phyloP scores from a whole-genome alignment of 2,888 invertebrate species.

The Oscheius onirici region DNA sequence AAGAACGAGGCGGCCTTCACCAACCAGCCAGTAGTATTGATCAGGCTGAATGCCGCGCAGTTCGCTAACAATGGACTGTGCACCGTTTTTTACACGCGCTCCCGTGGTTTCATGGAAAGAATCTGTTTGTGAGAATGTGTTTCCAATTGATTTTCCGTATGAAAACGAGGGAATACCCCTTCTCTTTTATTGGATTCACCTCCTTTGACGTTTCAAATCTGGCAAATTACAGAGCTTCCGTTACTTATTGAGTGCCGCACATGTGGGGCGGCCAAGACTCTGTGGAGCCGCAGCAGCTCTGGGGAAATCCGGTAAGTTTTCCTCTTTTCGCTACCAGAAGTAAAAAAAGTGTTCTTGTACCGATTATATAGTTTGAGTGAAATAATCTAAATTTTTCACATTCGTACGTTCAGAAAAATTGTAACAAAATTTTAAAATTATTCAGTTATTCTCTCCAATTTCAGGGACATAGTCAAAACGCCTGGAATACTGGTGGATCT shows the following conservation, averaged over 20 bases:
- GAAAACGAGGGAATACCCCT: background rate
- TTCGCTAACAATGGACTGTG: constrained; percentile 5
- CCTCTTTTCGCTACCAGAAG: background rate
- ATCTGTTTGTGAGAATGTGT: too few relatives aligned
- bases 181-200: background rate
- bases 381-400: too few relatives aligned
- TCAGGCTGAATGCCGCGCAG: constrained; percentile 5
- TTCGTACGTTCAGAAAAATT: background rate
- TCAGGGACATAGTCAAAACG: constrained; percentile 24
- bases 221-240: constrained; percentile 17
- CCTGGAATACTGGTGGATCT: constrained; percentile 10
- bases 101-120: too few relatives aligned
- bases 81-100: too few relatives aligned
- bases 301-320: constrained; percentile 28
- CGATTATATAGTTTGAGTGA: too few relatives aligned
- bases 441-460: background rate
- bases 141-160: too few relatives aligned
- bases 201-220: constrained; percentile 10
- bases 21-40: constrained; percentile 9
- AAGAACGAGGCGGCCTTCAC: constrained; percentile 11
- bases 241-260: background rate
- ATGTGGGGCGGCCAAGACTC: constrained; percentile 28
- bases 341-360: too few relatives aligned
- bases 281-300: constrained; percentile 23
- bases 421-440: too few relatives aligned